Conservation (phyloP, 2,113 vertebrate species). For the Mustela nigripes region DNA sequence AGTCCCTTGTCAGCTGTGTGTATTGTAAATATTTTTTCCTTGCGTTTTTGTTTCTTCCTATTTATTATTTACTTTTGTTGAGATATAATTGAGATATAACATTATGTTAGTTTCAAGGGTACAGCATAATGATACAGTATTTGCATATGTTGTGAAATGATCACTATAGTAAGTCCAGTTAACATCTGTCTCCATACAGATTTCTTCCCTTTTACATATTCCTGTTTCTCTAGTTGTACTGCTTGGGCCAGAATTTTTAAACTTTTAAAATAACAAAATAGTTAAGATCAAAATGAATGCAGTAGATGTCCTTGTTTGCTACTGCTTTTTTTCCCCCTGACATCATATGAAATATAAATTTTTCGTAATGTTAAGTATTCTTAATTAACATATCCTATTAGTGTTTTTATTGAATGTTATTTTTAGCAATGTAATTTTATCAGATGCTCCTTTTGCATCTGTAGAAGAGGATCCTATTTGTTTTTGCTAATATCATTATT, state of each 20-base stretch:
- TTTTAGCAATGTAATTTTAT: background rate
- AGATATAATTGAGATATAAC: background rate
- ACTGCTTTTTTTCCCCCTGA: background rate
- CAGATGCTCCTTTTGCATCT: background rate
- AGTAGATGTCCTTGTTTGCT: background rate
- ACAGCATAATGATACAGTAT: background rate
- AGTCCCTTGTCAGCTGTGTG: background rate
- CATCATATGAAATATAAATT: background rate
- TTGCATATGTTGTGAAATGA: background rate
- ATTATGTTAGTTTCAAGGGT: background rate
- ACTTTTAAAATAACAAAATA: background rate
- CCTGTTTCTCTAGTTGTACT: background rate
- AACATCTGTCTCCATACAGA: background rate
- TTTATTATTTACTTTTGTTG: background rate
- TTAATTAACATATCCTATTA: background rate
- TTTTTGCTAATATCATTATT: background rate
- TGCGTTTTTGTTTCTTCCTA: background rate
- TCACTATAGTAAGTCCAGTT: background rate
- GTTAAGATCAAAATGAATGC: background rate
- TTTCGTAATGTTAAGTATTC: background rate
- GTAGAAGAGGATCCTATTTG: background rate
- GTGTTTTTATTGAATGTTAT: background rate
- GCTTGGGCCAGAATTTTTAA: background rate
- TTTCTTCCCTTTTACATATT: conserved; percentile 24
- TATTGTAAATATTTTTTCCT: background rate